These are phyloP conservation scores for Argyresthia albistria DNA, from an alignment of 2,888 invertebrate genomes.

Conservation along the genomic window DNA sequence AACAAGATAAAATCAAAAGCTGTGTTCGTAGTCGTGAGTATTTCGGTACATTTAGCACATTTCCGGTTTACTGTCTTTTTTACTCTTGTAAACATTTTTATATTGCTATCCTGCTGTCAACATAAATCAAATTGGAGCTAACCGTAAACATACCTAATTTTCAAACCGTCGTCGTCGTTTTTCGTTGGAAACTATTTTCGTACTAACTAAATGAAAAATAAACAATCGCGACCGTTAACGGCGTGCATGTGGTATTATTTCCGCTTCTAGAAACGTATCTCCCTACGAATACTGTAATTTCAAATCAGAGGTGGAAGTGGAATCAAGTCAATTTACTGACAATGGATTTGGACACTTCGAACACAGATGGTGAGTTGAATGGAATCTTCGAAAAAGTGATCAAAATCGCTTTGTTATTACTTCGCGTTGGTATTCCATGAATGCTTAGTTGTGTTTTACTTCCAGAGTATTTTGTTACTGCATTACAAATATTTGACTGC, in stretches of 20 bases:
- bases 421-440: background rate
- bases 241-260: constrained; percentile 19
- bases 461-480: constrained; percentile 57
- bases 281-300: background rate
- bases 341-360: constrained; percentile 44
- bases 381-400: too few species aligned
- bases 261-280: constrained; percentile 15
- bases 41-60: too few species aligned
- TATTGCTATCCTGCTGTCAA: too few species aligned
- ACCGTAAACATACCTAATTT: too few species aligned
- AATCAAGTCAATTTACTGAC: constrained; percentile 10
- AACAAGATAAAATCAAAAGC: too few species aligned
- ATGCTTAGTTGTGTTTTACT: constrained; percentile 19
- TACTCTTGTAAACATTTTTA: too few species aligned
- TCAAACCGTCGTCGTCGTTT: too few species aligned
- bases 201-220: constrained; percentile 45
- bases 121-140: too few species aligned
- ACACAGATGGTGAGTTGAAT: constrained; percentile 39
- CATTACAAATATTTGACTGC: constrained; percentile 56
- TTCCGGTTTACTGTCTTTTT: too few species aligned
- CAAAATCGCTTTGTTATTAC: background rate
- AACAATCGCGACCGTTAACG: constrained; percentile 34
- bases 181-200: constrained; percentile 35
- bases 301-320: constrained; percentile 4
- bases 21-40: too few species aligned